These are phyloP conservation scores for Gastrophryne carolinensis DNA, from an alignment of 2,797 vertebrate genomes.

Conservation along the genomic window DNA sequence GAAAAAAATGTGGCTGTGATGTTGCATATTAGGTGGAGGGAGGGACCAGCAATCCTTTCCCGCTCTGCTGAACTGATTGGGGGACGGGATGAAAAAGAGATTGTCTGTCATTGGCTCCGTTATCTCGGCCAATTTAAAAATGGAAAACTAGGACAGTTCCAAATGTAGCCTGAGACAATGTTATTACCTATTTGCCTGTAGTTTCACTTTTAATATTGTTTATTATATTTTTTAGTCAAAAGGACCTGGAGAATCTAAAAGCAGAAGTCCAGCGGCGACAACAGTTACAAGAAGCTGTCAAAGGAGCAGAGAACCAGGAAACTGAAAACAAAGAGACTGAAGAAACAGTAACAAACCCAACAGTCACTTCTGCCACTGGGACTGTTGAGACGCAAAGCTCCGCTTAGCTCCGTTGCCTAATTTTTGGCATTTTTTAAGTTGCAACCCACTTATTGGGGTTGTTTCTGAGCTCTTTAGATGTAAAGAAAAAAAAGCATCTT, in stretches of 20 bases:
- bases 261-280: constrained; percentile 94
- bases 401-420: constrained; percentile 55
- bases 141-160: too few species aligned
- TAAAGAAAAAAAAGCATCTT: constrained; percentile 37
- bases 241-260: constrained; percentile 96
- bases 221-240: constrained; percentile 87
- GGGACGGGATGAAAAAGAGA: too few species aligned
- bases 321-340: constrained; percentile 52
- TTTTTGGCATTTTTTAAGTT: constrained; percentile 4
- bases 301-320: constrained; percentile 68
- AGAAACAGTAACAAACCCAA: neutral
- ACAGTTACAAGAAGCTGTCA: constrained; percentile 87
- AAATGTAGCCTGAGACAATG: too few species aligned
- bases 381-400: constrained; percentile 40
- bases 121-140: too few species aligned
- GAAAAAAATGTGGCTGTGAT: too few species aligned
- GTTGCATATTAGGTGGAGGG: too few species aligned
- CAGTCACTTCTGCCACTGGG: constrained; percentile 42
- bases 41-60: too few species aligned
- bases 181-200: too few species aligned
- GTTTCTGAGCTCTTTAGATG: constrained; percentile 1
- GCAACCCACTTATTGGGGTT: neutral
- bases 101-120: too few species aligned
- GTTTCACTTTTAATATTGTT: too few species aligned
- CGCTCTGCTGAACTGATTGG: too few species aligned